A percentile compares a stretch with the other conserved stretches of the same genome.
phyloP scores from a whole-genome alignment of 2,888 invertebrate genomes.

The Mimachlamys varia region DNA sequence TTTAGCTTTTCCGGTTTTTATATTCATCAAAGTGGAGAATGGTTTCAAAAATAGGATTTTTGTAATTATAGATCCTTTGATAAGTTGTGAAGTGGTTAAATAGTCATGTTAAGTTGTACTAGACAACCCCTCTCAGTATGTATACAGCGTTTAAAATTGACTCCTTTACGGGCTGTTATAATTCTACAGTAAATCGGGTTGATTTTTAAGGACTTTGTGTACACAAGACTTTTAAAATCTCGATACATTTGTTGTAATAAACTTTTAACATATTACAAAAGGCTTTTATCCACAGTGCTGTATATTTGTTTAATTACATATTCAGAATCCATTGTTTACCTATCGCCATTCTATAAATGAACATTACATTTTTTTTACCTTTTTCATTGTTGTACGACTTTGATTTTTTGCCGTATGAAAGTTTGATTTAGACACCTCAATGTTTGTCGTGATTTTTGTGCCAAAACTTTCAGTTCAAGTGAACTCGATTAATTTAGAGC shows the following conservation, averaged over 20 bases:
- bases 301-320: conserved; percentile 28
- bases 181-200: conserved; percentile 20
- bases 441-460: too few species aligned
- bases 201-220: conserved; percentile 34
- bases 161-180: neutral
- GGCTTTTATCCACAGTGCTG: neutral
- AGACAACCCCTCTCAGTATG: conserved; percentile 27
- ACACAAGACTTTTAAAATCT: conserved; percentile 34
- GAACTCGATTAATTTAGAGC: neutral
- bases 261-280: conserved; percentile 26
- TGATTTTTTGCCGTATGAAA: neutral
- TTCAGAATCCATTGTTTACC: neutral
- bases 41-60: conserved; percentile 31
- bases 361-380: conserved; percentile 21
- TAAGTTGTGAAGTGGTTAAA: neutral
- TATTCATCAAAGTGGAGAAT: conserved; percentile 30
- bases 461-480: neutral
- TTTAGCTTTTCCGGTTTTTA: conserved; percentile 31
- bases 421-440: neutral
- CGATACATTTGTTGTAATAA: conserved; percentile 36
- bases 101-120: conserved; percentile 21
- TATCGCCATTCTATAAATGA: neutral
- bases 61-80: conserved; percentile 30
- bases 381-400: conserved; percentile 3
- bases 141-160: conserved; percentile 29